Percentiles rank a stretch among this genome's conserved stretches.
phyloP scores from a whole-genome alignment of 1,140 invertebrate species.

The Periplaneta americana region DNA sequence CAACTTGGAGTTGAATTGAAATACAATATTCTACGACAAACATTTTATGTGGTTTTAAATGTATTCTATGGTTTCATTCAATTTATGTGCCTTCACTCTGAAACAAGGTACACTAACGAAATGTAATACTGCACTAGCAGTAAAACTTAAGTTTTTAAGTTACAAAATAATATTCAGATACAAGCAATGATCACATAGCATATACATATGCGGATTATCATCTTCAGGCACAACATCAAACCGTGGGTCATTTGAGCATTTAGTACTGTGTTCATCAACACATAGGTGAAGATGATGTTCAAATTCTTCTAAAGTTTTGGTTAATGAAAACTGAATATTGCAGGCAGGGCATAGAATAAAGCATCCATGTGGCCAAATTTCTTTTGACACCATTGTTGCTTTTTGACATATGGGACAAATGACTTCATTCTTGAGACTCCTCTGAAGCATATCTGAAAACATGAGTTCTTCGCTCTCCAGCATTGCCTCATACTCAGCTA shows the following conservation, averaged over 20 bases:
- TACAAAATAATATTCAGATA: background rate
- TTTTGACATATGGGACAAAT: conserved; percentile 28
- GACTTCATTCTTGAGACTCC: conserved; percentile 18
- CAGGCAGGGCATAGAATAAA: background rate
- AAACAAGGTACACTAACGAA: too few relatives aligned
- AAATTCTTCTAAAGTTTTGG: background rate
- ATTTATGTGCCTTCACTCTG: too few relatives aligned
- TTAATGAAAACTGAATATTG: background rate
- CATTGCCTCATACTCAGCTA: conserved; percentile 36
- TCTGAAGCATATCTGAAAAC: conserved; percentile 22
- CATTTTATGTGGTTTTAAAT: too few relatives aligned
- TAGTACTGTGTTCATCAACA: background rate
- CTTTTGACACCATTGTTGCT: conserved; percentile 12
- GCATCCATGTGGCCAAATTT: background rate
- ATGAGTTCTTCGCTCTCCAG: conserved; percentile 29
- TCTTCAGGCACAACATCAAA: background rate
- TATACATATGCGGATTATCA: background rate
- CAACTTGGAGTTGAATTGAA: too few relatives aligned
- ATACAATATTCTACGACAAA: too few relatives aligned
- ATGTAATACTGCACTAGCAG: too few relatives aligned
- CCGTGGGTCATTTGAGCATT: background rate
- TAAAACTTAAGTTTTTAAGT: background rate
- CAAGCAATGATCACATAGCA: background rate
- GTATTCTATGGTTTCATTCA: too few relatives aligned
- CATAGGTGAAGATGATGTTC: background rate